These are phyloP conservation scores for Nephila pilipes DNA, from an alignment of 1,140 invertebrate genomes.

Conservation along the genomic window DNA sequence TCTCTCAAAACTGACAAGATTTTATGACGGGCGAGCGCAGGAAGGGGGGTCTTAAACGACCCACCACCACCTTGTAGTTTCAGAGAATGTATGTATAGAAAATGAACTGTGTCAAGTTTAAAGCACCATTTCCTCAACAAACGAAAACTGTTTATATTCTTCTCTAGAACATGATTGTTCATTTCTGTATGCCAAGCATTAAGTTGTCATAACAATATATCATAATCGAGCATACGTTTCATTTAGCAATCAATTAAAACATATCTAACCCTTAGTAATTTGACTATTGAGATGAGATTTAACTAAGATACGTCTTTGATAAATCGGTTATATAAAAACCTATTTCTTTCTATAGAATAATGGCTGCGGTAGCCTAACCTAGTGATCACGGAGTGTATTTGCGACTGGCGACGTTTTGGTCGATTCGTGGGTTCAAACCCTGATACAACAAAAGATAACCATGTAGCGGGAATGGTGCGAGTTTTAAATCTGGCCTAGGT, in stretches of 20 bases:
- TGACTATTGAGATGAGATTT: too few relatives aligned
- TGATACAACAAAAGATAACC: too few relatives aligned
- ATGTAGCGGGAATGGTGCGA: too few relatives aligned
- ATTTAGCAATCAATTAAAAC: background rate
- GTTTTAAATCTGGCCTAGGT: too few relatives aligned
- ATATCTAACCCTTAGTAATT: too few relatives aligned
- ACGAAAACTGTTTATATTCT: background rate
- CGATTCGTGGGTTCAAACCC: too few relatives aligned
- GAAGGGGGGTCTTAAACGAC: background rate
- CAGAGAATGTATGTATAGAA: background rate
- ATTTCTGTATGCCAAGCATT: background rate
- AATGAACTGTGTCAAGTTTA: constrained; percentile 32
- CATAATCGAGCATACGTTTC: background rate
- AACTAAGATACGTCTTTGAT: too few relatives aligned
- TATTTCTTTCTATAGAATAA: too few relatives aligned
- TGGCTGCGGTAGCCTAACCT: too few relatives aligned
- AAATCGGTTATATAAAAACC: too few relatives aligned
- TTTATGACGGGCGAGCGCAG: constrained; percentile 72
- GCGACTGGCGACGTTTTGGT: too few relatives aligned
- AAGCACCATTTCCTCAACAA: constrained; percentile 7
- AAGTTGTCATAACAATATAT: background rate
- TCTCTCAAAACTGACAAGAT: constrained; percentile 73
- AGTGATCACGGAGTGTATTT: too few relatives aligned
- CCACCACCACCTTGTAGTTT: background rate
- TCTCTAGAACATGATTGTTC: background rate